Percentiles rank a stretch among this genome's conserved stretches.
Evolutionary conservation across 53 echinoderm and acorn worm species (phyloP).

Genomic region (Stichopus horrens): DNA sequence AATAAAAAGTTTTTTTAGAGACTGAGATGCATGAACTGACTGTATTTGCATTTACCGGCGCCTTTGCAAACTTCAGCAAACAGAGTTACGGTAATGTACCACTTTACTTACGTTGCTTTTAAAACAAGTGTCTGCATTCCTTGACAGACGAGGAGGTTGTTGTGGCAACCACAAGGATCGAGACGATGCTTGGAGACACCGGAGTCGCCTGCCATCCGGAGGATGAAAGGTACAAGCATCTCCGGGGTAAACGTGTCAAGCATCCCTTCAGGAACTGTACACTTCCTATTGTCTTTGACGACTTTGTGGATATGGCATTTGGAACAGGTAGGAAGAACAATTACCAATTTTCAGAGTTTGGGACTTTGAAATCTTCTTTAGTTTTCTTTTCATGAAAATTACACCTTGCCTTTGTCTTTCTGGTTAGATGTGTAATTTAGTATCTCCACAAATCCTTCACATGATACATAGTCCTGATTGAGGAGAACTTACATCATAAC

Average conservation of each 20-base stretch:
- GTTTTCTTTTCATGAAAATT: too few relatives aligned
- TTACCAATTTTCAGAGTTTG: too few relatives aligned
- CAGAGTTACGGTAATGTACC: not conserved
- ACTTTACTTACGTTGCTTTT: not conserved
- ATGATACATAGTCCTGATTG: too few relatives aligned
- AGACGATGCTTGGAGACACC: slow-evolving; percentile 97
- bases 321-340: slow-evolving; percentile 76
- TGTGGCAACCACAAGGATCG: slow-evolving; percentile 94
- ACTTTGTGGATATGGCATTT: slow-evolving; percentile 90
- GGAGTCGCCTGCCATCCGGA: slow-evolving; percentile 89
- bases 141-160: slow-evolving; percentile 83
- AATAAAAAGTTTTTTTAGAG: not conserved
- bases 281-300: slow-evolving; percentile 86
- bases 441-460: too few relatives aligned
- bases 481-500: too few relatives aligned
- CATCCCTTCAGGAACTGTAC: slow-evolving; percentile 89
- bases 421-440: too few relatives aligned
- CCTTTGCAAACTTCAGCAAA: not conserved
- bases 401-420: too few relatives aligned
- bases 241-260: slow-evolving; percentile 75
- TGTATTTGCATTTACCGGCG: not conserved
- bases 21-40: not conserved
- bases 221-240: slow-evolving; percentile 88
- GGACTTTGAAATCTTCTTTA: too few relatives aligned
- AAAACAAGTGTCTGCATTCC: not conserved